Evolutionary conservation across 2,888 invertebrate species (phyloP), one percentile per base, ranked within the genome.

Genomic region (Cataglyphis livida): DNA sequence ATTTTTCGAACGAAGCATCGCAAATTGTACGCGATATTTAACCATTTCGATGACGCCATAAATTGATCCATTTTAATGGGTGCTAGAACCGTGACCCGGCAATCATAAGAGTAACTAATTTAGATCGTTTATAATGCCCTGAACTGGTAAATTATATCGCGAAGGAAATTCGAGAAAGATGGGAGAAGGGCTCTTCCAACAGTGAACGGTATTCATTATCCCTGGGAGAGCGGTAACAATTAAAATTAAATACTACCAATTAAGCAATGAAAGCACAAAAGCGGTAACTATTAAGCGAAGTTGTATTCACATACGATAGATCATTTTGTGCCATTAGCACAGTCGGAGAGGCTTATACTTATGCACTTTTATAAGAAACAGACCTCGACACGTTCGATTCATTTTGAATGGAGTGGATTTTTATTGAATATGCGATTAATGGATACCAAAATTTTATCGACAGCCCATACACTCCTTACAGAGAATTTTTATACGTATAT

Each of bases 361-460:
- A 64, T 44, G 41, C 54, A 25, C 44, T 57, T 65, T 85, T 84
- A 82, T 57, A 85, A 85, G 87, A 89, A 91, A 91, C 89, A 90
- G 88, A 87, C 89, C 64, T 89, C 88, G 87, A 81, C 71, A 81
- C 15, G 18, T 21, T 18, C 10, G 38, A 2, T 59, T 71, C 7
- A 51, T 51, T 51, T 51, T 64, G 25, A 74, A 87, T 83, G 66
- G 71, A 71, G 59, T 76, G 85, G 82, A 88, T 85, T 87, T 84
- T 83, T 70, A 87, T 88, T 87, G 85, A 88, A 44, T 74, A 79
- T 83, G 75, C 84, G 59, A 35, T 32, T 1, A 2, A 51, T 48
- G 0, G 48, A 48, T 48, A n/a, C 1, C 1, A 51, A 51, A 51
- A 51, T 48, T 1, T 5, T 18, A n/a, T 0, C 4, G n/a, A 6